Conservation (phyloP, 2,888 invertebrate species). For the Xanthorhoe spadicearia region DNA sequence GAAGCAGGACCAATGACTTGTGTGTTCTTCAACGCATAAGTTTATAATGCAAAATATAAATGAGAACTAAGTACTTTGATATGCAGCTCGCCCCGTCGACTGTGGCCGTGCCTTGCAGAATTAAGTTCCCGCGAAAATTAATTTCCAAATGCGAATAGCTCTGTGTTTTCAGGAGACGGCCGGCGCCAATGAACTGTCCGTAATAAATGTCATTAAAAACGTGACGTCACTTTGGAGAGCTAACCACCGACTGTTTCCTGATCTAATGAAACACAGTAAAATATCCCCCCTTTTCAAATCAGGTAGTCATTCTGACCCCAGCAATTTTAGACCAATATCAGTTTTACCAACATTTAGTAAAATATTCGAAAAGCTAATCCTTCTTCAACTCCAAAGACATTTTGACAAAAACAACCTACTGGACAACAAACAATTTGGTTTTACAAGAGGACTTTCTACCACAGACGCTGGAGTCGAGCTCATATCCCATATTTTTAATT, state of each 20-base stretch:
- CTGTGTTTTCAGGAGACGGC: slow-evolving; percentile 63
- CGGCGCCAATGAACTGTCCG: slow-evolving; percentile 74
- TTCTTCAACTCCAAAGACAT: no score
- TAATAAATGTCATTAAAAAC: slow-evolving; percentile 79
- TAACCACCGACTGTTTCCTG: slow-evolving; percentile 69
- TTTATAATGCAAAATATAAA: slow-evolving; percentile 39
- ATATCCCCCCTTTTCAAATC: no score
- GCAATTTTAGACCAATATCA: no score
- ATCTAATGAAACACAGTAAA: no score
- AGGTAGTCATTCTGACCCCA: no score
- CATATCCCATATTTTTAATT: no score
- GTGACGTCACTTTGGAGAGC: slow-evolving; percentile 73
- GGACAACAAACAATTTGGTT: no score
- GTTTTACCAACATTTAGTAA: no score
- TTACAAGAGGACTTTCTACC: no score
- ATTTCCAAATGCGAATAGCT: slow-evolving; percentile 68
- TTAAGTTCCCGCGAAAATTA: slow-evolving; percentile 69
- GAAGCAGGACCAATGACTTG: slow-evolving; percentile 21
- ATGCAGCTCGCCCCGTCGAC: slow-evolving; percentile 39
- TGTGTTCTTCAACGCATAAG: slow-evolving; percentile 10
- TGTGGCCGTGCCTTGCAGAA: slow-evolving; percentile 45
- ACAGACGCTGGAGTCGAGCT: no score
- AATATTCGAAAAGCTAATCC: no score
- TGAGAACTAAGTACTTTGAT: slow-evolving; percentile 31
- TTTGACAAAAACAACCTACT: no score